Evolutionary conservation across 37 sponge, comb jelly and placozoan genomes (phyloP).

Genomic region (Halichondria panicea): DNA sequence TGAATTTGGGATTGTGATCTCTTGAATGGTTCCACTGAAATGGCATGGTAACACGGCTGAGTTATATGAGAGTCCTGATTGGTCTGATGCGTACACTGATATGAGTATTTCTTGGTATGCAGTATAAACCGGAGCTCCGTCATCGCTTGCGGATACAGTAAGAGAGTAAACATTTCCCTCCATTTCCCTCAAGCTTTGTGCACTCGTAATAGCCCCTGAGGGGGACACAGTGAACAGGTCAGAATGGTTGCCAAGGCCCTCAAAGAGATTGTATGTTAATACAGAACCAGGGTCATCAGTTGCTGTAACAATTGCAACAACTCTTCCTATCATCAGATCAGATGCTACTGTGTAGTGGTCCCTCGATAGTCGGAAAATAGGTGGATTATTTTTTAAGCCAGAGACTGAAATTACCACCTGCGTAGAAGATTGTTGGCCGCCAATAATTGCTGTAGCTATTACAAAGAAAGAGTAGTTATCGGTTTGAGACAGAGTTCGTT

Average conservation of each 20-base stretch:
- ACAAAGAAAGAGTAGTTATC: conserved; percentile 30
- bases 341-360: conserved; percentile 43
- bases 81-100: conserved; percentile 30
- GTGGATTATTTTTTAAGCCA: conserved; percentile 55
- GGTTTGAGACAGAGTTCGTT: neutral
- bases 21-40: conserved; percentile 17
- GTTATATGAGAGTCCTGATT: conserved; percentile 12
- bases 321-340: conserved; percentile 1
- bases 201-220: conserved; percentile 28
- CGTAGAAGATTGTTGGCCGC: neutral
- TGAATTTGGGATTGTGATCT: neutral
- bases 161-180: conserved; percentile 33
- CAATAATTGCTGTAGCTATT: conserved; percentile 34
- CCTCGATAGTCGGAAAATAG: conserved; percentile 20
- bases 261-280: conserved; percentile 31
- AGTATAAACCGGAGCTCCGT: conserved; percentile 19
- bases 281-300: conserved; percentile 33
- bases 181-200: conserved; percentile 10
- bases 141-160: conserved; percentile 40
- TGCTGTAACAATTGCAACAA: conserved; percentile 23
- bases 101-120: conserved; percentile 22
- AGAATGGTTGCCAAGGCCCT: neutral
- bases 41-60: conserved; percentile 33
- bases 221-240: conserved; percentile 31
- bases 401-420: conserved; percentile 23